Percentiles rank a stretch among this genome's conserved stretches.
phyloP scores from a whole-genome alignment of 2,797 vertebrate species.

The Acipenser transmontanus region DNA sequence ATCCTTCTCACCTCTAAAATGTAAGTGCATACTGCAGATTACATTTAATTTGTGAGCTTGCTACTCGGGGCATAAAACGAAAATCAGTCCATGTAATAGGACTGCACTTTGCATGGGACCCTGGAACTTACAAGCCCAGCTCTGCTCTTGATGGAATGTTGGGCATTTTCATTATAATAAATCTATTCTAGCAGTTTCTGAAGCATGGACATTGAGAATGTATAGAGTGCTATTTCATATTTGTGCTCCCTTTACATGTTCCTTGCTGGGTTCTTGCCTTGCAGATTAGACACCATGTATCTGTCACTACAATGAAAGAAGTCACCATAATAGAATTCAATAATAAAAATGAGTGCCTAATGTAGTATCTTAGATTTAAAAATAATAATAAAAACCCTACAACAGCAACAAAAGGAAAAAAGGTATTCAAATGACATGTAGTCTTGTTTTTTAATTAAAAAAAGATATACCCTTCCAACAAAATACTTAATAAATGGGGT shows the following conservation, averaged over 20 bases:
- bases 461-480: too few relatives aligned
- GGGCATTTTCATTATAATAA: not conserved
- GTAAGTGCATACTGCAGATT: not conserved
- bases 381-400: too few relatives aligned
- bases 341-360: too few relatives aligned
- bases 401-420: too few relatives aligned
- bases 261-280: not conserved
- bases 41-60: not conserved
- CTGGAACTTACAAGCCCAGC: not conserved
- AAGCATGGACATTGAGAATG: not conserved
- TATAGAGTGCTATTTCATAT: not conserved
- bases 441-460: too few relatives aligned
- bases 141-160: not conserved
- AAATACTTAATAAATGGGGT: too few relatives aligned
- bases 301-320: too few relatives aligned
- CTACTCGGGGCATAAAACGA: not conserved
- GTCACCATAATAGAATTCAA: too few relatives aligned
- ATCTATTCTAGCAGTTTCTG: not conserved
- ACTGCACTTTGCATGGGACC: not conserved
- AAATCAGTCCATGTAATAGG: constrained; percentile 1
- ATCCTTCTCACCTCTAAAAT: not conserved
- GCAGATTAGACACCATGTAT: not conserved
- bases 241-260: not conserved
- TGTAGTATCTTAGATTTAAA: too few relatives aligned
- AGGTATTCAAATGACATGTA: too few relatives aligned